Evolutionary conservation across 2,888 invertebrate genomes (phyloP).

Genomic region (Drosophila eohydei): DNA sequence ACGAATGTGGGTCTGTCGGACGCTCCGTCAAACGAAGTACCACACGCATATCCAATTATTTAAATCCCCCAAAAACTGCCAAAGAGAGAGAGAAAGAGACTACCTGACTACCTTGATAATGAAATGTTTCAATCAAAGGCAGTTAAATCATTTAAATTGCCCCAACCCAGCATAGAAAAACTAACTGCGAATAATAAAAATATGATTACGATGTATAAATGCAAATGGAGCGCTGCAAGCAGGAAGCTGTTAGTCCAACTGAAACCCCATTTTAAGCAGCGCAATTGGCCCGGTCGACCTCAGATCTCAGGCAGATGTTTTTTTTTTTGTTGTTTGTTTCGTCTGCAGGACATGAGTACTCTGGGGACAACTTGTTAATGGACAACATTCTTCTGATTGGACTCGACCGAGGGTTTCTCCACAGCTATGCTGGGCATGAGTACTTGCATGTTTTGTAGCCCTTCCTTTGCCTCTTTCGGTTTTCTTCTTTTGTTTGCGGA

Average conservation of each 20-base stretch:
- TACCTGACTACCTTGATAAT: conserved; percentile 55
- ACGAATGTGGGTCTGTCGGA: conserved; percentile 31
- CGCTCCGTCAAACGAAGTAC: conserved; percentile 50
- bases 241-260: conserved; percentile 49
- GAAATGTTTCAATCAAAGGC: conserved; percentile 80
- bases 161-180: conserved; percentile 29
- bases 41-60: conserved; percentile 83
- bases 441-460: conserved; percentile 24
- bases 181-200: conserved; percentile 80
- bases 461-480: neutral
- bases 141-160: conserved; percentile 78
- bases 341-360: conserved; percentile 25
- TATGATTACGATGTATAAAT: conserved; percentile 82
- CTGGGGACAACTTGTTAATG: conserved; percentile 77
- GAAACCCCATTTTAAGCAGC: conserved; percentile 6
- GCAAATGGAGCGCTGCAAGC: conserved; percentile 65
- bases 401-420: conserved; percentile 34
- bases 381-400: conserved; percentile 72
- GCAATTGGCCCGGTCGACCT: conserved; percentile 11
- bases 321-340: neutral
- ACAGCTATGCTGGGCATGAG: conserved; percentile 16
- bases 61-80: conserved; percentile 65
- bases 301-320: conserved; percentile 69
- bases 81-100: neutral
- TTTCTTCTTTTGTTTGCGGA: conserved; percentile 15